Evolutionary conservation across 2,888 invertebrate species (phyloP).

Genomic region (Lasiommata megera): DNA sequence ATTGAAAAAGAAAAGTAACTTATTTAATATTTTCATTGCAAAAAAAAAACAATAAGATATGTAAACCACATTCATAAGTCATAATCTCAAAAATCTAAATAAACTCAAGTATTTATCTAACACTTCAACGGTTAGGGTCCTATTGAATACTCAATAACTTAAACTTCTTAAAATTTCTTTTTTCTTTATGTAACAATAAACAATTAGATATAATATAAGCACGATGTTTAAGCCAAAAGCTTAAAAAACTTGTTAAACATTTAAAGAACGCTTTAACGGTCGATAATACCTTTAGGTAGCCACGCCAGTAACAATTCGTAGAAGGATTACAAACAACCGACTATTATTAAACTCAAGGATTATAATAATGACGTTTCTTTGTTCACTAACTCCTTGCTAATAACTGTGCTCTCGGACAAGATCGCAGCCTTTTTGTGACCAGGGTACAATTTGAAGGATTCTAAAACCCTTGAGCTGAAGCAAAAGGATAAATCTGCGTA

Average conservation of each 20-base stretch:
- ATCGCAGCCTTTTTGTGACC: slow-evolving; percentile 8
- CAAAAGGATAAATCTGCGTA: no score
- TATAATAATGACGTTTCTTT: slow-evolving; percentile 67
- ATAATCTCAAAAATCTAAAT: no score
- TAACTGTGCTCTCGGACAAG: neutral
- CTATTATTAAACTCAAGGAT: slow-evolving; percentile 52
- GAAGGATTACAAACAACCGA: slow-evolving; percentile 46
- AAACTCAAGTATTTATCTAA: no score
- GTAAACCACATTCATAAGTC: no score
- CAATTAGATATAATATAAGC: neutral
- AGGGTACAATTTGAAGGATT: slow-evolving; percentile 2
- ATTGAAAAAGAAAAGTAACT: no score
- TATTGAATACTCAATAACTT: no score
- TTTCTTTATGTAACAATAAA: neutral
- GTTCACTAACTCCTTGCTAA: slow-evolving; percentile 34
- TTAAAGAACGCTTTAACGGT: neutral
- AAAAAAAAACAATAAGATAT: no score
- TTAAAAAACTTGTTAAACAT: neutral
- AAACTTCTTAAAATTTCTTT: no score
- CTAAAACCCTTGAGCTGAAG: neutral
- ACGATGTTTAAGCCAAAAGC: neutral
- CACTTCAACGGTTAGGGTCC: no score
- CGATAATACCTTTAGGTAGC: neutral
- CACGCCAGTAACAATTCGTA: slow-evolving; percentile 9
- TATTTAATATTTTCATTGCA: no score